Evolutionary conservation across 2,797 vertebrate species (phyloP).

Genomic region (Halcyon smyrnensis): DNA sequence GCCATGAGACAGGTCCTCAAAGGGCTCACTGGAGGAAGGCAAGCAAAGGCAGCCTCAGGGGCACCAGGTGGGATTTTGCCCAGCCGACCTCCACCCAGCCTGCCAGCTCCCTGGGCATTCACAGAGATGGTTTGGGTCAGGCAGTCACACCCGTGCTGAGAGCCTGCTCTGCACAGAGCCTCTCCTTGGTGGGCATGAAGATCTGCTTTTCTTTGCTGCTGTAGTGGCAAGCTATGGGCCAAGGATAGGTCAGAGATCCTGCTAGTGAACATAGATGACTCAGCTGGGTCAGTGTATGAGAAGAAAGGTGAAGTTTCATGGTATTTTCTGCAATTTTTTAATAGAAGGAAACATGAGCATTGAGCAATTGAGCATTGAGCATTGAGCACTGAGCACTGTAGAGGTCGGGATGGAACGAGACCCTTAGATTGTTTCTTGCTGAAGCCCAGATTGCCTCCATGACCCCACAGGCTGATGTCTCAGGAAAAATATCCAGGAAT

Average conservation of each 20-base stretch:
- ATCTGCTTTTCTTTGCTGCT: neutral
- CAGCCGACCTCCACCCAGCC: neutral
- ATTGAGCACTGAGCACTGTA: too few species aligned
- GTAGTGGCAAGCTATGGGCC: neutral
- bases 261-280: fast-evolving
- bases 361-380: too few species aligned
- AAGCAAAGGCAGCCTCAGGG: neutral
- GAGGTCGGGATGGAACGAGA: neutral
- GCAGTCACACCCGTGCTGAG: fast-evolving
- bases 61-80: neutral
- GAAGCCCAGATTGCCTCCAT: neutral
- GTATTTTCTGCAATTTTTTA: neutral
- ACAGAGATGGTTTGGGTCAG: neutral
- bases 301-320: fast-evolving
- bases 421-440: neutral
- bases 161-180: neutral
- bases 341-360: neutral
- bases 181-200: neutral
- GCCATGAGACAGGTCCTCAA: neutral
- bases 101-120: neutral
- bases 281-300: too few species aligned
- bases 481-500: neutral
- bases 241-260: neutral
- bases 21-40: neutral
- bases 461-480: neutral